Conservation (phyloP, 2,888 invertebrate species). For the Chesias legatella region DNA sequence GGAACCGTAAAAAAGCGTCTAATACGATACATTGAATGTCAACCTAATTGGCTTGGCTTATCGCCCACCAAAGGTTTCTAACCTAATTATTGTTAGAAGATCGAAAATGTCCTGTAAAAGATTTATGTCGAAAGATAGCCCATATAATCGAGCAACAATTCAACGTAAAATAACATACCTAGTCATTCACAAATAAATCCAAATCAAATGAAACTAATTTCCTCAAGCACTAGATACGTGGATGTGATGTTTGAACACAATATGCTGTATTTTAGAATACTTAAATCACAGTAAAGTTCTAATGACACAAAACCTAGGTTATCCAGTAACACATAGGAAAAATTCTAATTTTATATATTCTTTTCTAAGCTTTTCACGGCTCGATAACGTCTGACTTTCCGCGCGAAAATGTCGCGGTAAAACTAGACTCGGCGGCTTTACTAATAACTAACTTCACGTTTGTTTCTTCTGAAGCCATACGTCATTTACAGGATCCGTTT, state of each 20-base stretch:
- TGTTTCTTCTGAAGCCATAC: slow-evolving; percentile 73
- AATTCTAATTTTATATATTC: slow-evolving; percentile 49
- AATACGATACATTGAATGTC: slow-evolving; percentile 49
- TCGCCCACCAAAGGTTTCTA: slow-evolving; percentile 72
- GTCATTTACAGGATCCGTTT: slow-evolving; percentile 46
- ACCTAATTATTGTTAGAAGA: slow-evolving; percentile 62
- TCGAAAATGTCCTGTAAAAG: slow-evolving; percentile 30
- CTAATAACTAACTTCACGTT: slow-evolving; percentile 68
- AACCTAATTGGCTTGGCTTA: slow-evolving; percentile 70
- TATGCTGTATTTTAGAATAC: slow-evolving; percentile 33
- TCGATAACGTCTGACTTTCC: slow-evolving; percentile 80
- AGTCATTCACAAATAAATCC: slow-evolving; percentile 73
- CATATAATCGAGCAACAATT: slow-evolving; percentile 38
- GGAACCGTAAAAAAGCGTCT: slow-evolving; percentile 35
- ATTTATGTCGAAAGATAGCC: slow-evolving; percentile 26
- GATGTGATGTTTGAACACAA: slow-evolving; percentile 36
- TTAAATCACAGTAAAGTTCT: slow-evolving; percentile 39
- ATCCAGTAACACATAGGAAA: slow-evolving; percentile 40
- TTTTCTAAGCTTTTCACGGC: slow-evolving; percentile 74
- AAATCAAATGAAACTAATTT: slow-evolving; percentile 60
- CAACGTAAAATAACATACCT: slow-evolving; percentile 57
- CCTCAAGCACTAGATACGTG: slow-evolving; percentile 27
- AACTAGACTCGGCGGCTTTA: slow-evolving; percentile 57
- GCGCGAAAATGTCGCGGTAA: slow-evolving; percentile 81
- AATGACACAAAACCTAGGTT: slow-evolving; percentile 44